These are phyloP conservation scores for Psittacula derbiana DNA, from an alignment of 2,797 vertebrate species.

Conservation along the genomic window DNA sequence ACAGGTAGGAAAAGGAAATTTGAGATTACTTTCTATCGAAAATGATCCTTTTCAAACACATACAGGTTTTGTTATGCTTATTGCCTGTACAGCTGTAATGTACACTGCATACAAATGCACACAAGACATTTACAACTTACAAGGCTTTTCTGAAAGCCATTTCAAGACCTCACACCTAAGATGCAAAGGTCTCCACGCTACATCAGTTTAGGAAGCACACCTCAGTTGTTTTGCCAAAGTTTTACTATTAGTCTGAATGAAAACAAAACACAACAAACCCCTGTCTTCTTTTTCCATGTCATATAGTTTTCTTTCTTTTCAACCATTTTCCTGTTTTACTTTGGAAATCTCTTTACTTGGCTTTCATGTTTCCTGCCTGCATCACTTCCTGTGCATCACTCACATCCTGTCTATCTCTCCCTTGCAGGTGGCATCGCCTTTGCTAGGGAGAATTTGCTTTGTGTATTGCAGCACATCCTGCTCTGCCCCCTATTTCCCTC, in stretches of 20 bases:
- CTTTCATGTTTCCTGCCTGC: conserved; percentile 51
- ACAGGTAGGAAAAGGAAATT: not conserved
- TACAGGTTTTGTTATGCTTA: not conserved
- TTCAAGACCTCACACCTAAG: not conserved
- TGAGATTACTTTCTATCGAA: not conserved
- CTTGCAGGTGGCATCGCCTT: conserved; percentile 34
- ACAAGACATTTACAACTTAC: not conserved
- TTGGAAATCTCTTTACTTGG: conserved; percentile 21
- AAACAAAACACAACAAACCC: not conserved
- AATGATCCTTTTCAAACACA: not conserved
- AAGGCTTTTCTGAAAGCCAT: not conserved
- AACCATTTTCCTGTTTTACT: conserved; percentile 62
- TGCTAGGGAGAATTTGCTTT: conserved; percentile 35
- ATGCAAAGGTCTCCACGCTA: not conserved
- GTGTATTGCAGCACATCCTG: conserved; percentile 50
- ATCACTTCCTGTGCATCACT: conserved; percentile 64
- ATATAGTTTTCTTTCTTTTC: conserved; percentile 10
- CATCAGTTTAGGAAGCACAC: not conserved
- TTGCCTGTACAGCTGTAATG: not conserved
- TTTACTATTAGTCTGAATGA: not conserved
- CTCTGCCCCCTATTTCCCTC: not conserved
- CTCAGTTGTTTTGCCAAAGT: not conserved
- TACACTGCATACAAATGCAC: not conserved
- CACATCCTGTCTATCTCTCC: conserved; percentile 45
- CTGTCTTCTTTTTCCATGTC: not conserved